A percentile compares a stretch with the other conserved stretches of the same genome.
phyloP scores from a whole-genome alignment of 2,113 vertebrate species.

The Lophochroa leadbeateri region DNA sequence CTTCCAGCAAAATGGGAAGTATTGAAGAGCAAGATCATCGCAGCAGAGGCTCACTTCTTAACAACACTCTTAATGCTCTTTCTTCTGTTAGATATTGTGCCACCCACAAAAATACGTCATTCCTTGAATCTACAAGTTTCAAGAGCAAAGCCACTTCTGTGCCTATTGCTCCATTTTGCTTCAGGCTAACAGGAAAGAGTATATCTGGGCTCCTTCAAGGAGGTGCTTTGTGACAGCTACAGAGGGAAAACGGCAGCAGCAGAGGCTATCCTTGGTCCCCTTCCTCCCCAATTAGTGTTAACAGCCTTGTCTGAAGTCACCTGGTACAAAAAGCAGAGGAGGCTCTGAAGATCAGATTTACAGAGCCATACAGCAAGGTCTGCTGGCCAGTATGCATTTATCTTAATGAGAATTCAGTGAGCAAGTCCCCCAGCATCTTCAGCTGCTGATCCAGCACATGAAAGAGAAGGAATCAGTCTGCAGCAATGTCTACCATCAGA shows the following conservation, averaged over 20 bases:
- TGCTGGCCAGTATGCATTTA: neutral
- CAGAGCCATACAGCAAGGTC: neutral
- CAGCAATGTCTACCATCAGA: neutral
- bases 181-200: neutral
- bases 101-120: neutral
- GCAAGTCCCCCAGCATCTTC: neutral
- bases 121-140: neutral
- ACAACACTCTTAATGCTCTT: neutral
- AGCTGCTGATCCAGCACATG: neutral
- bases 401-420: neutral
- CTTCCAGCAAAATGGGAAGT: neutral
- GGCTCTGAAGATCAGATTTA: neutral
- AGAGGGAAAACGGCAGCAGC: neutral
- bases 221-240: neutral
- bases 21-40: neutral
- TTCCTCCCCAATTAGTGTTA: neutral
- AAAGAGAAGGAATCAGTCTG: neutral
- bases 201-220: neutral
- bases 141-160: neutral
- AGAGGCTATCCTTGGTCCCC: neutral
- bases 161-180: neutral
- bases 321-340: neutral
- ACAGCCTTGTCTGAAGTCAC: neutral
- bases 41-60: neutral
- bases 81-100: neutral